Evolutionary conservation across 2,797 vertebrate species (phyloP), one percentile per base, ranked within the genome.

Genomic region (Paedocypris micromegethes): DNA sequence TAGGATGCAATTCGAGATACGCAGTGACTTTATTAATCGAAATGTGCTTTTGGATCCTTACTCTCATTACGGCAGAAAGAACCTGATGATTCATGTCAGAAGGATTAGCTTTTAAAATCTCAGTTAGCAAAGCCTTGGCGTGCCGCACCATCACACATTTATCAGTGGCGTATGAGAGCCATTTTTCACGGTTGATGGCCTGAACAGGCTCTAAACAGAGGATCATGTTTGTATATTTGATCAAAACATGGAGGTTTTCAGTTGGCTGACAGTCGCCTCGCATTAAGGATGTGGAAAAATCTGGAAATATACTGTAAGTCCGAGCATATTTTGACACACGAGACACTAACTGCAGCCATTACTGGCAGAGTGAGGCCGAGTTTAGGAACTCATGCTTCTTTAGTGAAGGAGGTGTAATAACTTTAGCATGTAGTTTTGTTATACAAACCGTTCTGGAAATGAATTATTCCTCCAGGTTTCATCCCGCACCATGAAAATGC

Each of bases 1-100:
- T 81, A 77, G 81, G 84, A 80, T 81, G 77, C 80, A 70, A 80
- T 82, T 68, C 66, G 64, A 79, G 83, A 85, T 86, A 85, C 75
- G 68, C 83, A 81, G 81, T 77, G 79, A 81, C 80, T 80, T 84
- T 83, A 82, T 84, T 82, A 87, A 80, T 86, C 82, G 87, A 88
- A 86, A 84, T 82, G 84, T 77, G 83, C 83, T 79, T 84, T 86
- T 81, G 77, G 82, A 86, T 84, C 80, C 83, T 85, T 85, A 85
- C 81, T 74, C 82, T 84, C 85, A 88, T 88, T 86, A 87, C 84
- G 84, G 83, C 80, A 86, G 82, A 79, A 80, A 77, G 81, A 83
- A 80, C 51, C 72, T 85, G 86, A 84, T 87, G 83, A 87, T 78
- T 87, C 82, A 86, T 83, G 83, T 83, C 75, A 66, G 81, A 79